Base-by-base conservation (phyloP, 2,113 vertebrate genomes). In the Paratilapia polleni region DNA sequence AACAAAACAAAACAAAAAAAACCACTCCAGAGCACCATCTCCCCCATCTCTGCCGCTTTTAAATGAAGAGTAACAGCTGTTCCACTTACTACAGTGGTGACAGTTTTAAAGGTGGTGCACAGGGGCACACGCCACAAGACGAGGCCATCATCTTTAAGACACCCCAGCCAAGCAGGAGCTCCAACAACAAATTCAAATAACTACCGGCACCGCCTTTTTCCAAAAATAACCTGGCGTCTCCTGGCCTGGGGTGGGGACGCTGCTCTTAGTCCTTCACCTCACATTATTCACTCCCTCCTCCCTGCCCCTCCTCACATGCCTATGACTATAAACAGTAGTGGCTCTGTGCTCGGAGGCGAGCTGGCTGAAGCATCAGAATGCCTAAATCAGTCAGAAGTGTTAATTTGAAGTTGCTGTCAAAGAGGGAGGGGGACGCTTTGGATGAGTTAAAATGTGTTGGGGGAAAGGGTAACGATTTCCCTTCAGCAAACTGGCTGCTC, bases 201-300 rank as follows among this genome's bases (percentile, higher is more conserved):
- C 89, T 89, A 79, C 56, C 26, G 74, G 86, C 91, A 81, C 82
- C 89, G 82, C 57, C 38, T n/a, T 77, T 60, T 78, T 88, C 94
- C 78, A 88, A 95, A 94, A 93, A 95, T 95, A 95, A 91, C 87
- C 89, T 54, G 57, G 57, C 49, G 63, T 89, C 91, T 91, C 88
- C 79, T 47, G 70, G 80, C 81, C 61, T 73, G 76, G 85, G 89
- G 88, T 11, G 59, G 54, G 83, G 86, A 79, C 36, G 34, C 28
- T 3, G 52, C 75, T 52, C 86, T 73, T 78, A 82, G 75, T 63
- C 64, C 70, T 87, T 87, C 84, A 82, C 88, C 93, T 87, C 87
- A 43, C 88, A 92, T 92, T 91, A 89, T 82, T 84, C 87, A 49
- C 86, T 81, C 77, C 34, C 80, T 68, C 60, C 81, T 81, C 68